These are phyloP conservation scores for Trichonephila inaurata DNA, from an alignment of 1,140 invertebrate species.

Conservation along the genomic window DNA sequence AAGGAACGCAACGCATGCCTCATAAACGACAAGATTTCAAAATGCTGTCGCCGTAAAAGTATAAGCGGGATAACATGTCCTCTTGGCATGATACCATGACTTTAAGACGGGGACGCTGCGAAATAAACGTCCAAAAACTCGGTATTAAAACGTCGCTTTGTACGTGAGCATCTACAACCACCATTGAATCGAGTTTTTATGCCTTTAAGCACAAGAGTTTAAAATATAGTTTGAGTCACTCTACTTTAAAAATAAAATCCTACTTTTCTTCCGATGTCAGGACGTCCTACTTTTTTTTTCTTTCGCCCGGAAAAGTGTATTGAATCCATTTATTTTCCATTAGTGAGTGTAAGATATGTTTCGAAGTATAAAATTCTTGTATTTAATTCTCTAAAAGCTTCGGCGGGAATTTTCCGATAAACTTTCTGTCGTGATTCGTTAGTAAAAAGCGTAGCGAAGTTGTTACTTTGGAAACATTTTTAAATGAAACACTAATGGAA, in stretches of 20 bases:
- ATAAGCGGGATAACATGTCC: slow-evolving; percentile 2
- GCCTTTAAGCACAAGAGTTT: slow-evolving; percentile 50
- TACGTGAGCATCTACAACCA: slow-evolving; percentile 31
- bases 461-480: neutral
- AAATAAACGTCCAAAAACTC: slow-evolving; percentile 41
- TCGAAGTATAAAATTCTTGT: slow-evolving; percentile 3
- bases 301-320: neutral
- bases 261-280: slow-evolving; percentile 32
- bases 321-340: slow-evolving; percentile 57
- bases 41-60: slow-evolving; percentile 46
- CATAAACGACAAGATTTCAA: slow-evolving; percentile 60
- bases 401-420: neutral
- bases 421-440: slow-evolving; percentile 16
- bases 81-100: neutral
- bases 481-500: neutral
- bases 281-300: neutral
- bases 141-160: slow-evolving; percentile 52
- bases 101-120: neutral
- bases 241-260: slow-evolving; percentile 30
- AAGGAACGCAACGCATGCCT: neutral
- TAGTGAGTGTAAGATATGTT: slow-evolving; percentile 43
- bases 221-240: slow-evolving; percentile 26
- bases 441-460: neutral
- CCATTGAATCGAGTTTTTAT: slow-evolving; percentile 47
- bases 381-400: slow-evolving; percentile 48